Evolutionary conservation across 2,888 invertebrate species (phyloP).

Genomic region (Pedicia rivosa): DNA sequence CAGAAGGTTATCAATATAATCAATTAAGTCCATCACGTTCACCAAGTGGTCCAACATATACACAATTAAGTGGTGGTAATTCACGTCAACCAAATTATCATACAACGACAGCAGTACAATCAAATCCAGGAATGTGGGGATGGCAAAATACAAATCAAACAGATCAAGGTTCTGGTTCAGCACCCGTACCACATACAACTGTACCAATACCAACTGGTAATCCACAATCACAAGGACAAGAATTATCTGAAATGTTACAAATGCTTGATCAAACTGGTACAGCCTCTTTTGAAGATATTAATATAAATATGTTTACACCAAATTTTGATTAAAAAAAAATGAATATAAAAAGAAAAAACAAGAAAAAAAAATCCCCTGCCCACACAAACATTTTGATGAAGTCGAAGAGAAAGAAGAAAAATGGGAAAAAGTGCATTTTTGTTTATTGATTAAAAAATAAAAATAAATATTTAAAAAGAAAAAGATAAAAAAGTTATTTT

Average conservation of each 20-base stretch:
- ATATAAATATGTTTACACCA: conserved; percentile 79
- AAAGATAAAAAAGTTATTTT: too few relatives aligned
- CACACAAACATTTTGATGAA: too few relatives aligned
- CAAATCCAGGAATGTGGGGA: conserved; percentile 55
- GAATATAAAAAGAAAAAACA: too few relatives aligned
- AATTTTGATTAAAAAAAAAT: conserved; percentile 42
- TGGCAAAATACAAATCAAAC: conserved; percentile 45
- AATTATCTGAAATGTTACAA: conserved; percentile 84
- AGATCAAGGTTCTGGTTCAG: conserved; percentile 32
- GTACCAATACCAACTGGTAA: conserved; percentile 25
- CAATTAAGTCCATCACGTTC: conserved; percentile 64
- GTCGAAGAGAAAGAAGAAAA: too few relatives aligned
- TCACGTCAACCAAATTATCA: conserved; percentile 36
- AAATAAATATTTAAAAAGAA: too few relatives aligned
- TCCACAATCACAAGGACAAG: conserved; percentile 49
- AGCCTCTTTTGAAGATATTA: conserved; percentile 75
- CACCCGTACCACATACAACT: conserved; percentile 25
- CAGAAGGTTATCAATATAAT: conserved; percentile 54
- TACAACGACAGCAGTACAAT: conserved; percentile 30
- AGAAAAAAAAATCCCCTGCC: too few relatives aligned
- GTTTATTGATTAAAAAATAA: too few relatives aligned
- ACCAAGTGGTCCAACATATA: conserved; percentile 70
- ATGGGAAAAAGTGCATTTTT: too few relatives aligned
- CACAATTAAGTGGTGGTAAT: conserved; percentile 55
- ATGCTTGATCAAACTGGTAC: conserved; percentile 76